phyloP scores from a whole-genome alignment of 2,888 invertebrate genomes.

The Sussaba pulchella region DNA sequence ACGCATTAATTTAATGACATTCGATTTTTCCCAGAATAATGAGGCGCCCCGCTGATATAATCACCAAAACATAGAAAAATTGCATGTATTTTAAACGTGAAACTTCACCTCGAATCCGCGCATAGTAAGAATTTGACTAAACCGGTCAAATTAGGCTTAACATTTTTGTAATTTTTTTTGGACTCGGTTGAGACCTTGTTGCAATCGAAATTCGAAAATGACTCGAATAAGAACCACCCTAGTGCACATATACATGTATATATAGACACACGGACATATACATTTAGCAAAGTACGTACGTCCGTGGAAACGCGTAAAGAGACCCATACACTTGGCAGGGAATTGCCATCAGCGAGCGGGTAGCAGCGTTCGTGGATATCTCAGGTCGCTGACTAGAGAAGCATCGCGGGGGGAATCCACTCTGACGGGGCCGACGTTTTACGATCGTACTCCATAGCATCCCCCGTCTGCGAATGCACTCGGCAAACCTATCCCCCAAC shows the following conservation, averaged over 20 bases:
- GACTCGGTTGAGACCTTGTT: too few relatives aligned
- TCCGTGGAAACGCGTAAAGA: conserved; percentile 16
- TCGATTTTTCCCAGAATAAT: too few relatives aligned
- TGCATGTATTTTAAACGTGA: too few relatives aligned
- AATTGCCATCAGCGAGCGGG: conserved; percentile 18
- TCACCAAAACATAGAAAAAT: too few relatives aligned
- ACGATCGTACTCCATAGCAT: conserved; percentile 70
- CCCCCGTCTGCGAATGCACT: conserved; percentile 45
- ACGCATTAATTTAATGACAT: too few relatives aligned
- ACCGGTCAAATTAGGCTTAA: too few relatives aligned
- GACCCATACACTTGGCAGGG: conserved; percentile 15
- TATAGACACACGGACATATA: not conserved
- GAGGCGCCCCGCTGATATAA: too few relatives aligned
- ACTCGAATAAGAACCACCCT: too few relatives aligned
- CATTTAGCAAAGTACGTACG: not conserved
- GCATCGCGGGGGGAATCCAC: conserved; percentile 67
- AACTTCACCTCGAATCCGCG: too few relatives aligned
- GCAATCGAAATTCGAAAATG: too few relatives aligned
- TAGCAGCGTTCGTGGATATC: conserved; percentile 11
- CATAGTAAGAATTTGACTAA: too few relatives aligned
- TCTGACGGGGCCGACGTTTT: conserved; percentile 66
- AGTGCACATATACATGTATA: not conserved
- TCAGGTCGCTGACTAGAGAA: conserved; percentile 59
- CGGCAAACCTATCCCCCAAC: conserved; percentile 3
- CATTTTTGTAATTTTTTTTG: too few relatives aligned